Conservation (phyloP, 2,797 vertebrate species). For the Salmo trutta region DNA sequence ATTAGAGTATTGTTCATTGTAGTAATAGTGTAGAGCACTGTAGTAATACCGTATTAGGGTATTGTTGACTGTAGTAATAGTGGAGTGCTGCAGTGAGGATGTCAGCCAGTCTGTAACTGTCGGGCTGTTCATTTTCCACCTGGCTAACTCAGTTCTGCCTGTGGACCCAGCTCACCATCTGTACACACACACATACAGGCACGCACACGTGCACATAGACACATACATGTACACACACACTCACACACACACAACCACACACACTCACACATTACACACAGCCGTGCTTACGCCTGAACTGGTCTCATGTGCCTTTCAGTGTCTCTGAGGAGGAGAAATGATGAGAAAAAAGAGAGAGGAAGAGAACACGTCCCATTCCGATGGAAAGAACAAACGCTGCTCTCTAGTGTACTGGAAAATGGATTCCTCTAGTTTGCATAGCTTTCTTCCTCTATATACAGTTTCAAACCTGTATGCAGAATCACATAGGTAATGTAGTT, state of each 20-base stretch:
- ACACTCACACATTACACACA: constrained; percentile 13
- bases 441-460: background rate
- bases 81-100: background rate
- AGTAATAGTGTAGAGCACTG: no score
- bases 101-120: constrained; percentile 55
- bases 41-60: no score
- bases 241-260: no score
- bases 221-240: no score
- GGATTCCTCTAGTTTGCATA: background rate
- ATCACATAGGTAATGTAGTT: constrained; percentile 16
- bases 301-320: constrained; percentile 53
- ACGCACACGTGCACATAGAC: no score
- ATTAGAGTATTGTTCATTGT: no score
- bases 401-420: background rate
- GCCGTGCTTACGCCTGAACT: constrained; percentile 55
- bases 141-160: constrained; percentile 58
- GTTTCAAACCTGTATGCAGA: background rate
- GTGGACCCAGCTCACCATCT: constrained; percentile 66
- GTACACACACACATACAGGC: constrained; percentile 24
- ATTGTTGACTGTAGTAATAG: no score
- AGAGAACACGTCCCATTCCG: background rate
- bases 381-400: background rate
- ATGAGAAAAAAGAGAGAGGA: constrained; percentile 19
- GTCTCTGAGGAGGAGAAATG: constrained; percentile 51
- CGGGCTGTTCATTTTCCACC: constrained; percentile 62